These are phyloP conservation scores for Pteronura brasiliensis DNA, from an alignment of 2,113 vertebrate genomes.

Conservation along the genomic window DNA sequence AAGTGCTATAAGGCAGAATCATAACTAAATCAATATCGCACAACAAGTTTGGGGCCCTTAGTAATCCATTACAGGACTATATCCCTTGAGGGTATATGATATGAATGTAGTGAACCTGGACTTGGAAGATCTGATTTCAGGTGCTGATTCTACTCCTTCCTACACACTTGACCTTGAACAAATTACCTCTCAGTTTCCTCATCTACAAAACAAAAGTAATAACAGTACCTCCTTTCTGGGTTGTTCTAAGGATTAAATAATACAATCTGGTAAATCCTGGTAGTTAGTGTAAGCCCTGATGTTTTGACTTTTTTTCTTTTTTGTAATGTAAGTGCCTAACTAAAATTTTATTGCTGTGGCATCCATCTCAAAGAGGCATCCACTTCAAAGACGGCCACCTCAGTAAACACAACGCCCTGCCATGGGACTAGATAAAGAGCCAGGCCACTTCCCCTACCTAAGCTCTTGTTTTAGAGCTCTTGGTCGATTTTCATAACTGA, in stretches of 20 bases:
- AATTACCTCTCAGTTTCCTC: neutral
- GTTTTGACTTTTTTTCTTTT: neutral
- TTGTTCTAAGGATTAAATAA: neutral
- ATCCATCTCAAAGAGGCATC: neutral
- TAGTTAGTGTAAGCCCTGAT: neutral
- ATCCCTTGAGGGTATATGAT: neutral
- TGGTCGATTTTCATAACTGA: neutral
- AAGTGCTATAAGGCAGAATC: neutral
- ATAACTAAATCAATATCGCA: neutral
- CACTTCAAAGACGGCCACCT: neutral
- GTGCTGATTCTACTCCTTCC: neutral
- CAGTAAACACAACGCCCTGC: neutral
- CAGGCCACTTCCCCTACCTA: neutral
- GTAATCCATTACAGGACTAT: neutral
- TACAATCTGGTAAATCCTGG: neutral
- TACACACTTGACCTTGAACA: neutral
- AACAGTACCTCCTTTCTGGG: too few species aligned
- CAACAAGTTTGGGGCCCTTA: neutral
- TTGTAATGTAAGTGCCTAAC: neutral
- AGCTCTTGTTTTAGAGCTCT: neutral
- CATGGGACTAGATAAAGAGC: neutral
- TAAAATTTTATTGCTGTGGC: neutral
- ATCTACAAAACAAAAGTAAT: neutral
- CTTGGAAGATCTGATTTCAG: neutral
- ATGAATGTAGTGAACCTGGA: neutral